Evolutionary conservation across 1,140 invertebrate genomes (phyloP), one percentile per base, ranked within the genome.

Genomic region (Lasaia peninsularis): DNA sequence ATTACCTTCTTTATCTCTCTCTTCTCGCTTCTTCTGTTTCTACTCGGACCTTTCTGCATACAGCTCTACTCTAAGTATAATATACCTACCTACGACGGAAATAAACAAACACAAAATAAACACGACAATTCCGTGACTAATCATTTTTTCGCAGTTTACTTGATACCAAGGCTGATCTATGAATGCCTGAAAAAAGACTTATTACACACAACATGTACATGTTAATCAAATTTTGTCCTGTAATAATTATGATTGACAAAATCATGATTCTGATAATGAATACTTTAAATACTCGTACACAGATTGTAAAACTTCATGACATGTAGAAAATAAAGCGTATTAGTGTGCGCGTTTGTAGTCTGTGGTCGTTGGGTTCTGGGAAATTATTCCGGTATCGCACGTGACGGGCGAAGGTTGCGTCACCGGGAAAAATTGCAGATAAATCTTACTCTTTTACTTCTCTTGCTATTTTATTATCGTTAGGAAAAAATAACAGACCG

Each of bases 341-440:
- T 44, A 44, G 18, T 20, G 11, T 1, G 20, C 9, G 40, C 18
- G 40, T 10, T 9, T 11, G 18, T 44, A 44, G 16, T 14, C 37
- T 28, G 24, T 28, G 24, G 37, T 40, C 14, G 16, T 16, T 16
- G 16, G 4, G 8, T 18, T 20, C 40, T 44, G 40, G 10, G 18
- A 44, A 44, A 11, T 34, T 21, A 44, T 44, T 44, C 40, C 40
- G 40, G 40, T 44, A 44, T 3, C 2, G 56, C 51, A 62, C 55
- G 60, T 57, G 54, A 56, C 31, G 37, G 12, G 33, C 56, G 31
- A 63, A 51, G 21, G 35, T 60, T 65, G 52, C 62, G 64, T 64
- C 62, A 67, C 33, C 40, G 54, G 28, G 48, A 14, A 67, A 60
- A 61, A 56, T 35, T 62, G 34, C 55, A 58, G 40, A 67, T 58